Evolutionary conservation across 2,797 vertebrate genomes (phyloP).

Genomic region (Pseudopleuronectes americanus): DNA sequence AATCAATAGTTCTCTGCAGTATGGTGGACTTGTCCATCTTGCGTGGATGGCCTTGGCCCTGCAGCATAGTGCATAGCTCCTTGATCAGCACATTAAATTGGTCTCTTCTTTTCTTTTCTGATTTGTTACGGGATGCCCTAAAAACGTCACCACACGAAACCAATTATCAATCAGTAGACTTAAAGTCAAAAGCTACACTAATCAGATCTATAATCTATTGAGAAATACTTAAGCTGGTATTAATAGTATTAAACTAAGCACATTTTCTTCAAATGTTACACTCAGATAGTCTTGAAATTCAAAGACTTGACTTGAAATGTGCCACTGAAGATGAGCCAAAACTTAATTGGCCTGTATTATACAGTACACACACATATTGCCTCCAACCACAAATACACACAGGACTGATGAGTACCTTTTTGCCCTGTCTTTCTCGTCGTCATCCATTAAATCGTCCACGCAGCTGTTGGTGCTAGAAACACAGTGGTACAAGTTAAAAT

Average conservation of each 20-base stretch:
- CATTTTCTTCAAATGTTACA: background rate
- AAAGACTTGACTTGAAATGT: background rate
- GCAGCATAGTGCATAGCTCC: slow-evolving; percentile 89
- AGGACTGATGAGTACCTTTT: slow-evolving; percentile 84
- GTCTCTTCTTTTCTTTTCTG: slow-evolving; percentile 88
- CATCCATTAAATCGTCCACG: slow-evolving; percentile 90
- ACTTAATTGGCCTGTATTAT: background rate
- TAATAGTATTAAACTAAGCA: background rate
- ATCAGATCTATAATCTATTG: background rate
- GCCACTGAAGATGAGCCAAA: background rate
- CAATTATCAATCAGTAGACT: slow-evolving; percentile 23
- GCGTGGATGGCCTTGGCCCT: slow-evolving; percentile 88
- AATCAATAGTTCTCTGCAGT: slow-evolving; percentile 88
- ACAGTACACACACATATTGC: background rate
- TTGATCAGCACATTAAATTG: slow-evolving; percentile 89
- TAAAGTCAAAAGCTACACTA: background rate
- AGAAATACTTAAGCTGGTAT: background rate
- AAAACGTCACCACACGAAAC: slow-evolving; percentile 24
- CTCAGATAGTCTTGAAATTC: background rate
- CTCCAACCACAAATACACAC: slow-evolving; percentile 2
- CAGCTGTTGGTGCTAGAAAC: slow-evolving; percentile 87
- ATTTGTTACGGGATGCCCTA: slow-evolving; percentile 89
- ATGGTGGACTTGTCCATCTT: slow-evolving; percentile 92
- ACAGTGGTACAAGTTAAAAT: slow-evolving; percentile 34
- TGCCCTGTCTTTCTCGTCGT: slow-evolving; percentile 88